Evolutionary conservation across 35 echinoderm and acorn worm genomes (phyloP).

Genomic region (Patiria miniata): DNA sequence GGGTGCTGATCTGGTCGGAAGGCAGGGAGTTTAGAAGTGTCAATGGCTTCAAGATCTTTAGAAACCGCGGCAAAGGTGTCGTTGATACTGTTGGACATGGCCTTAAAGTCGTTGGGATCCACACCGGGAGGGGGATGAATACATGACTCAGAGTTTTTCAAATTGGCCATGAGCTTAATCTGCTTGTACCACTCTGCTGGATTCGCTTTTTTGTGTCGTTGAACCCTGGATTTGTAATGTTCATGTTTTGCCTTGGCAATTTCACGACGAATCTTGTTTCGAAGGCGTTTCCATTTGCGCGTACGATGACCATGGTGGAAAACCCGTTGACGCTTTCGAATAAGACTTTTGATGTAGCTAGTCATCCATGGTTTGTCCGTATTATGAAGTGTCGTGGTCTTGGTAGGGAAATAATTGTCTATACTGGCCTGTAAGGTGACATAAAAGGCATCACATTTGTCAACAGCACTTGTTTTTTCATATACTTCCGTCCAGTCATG

Average conservation of each 20-base stretch:
- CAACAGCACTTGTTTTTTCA: not conserved
- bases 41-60: conserved; percentile 8
- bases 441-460: conserved; percentile 46
- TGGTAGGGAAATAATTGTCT: conserved; percentile 22
- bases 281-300: conserved; percentile 20
- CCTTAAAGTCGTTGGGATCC: not conserved
- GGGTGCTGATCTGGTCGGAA: conserved; percentile 51
- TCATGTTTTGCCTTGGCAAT: conserved; percentile 24
- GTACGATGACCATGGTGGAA: not conserved
- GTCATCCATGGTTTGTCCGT: conserved; percentile 54
- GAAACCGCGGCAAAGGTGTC: conserved; percentile 31
- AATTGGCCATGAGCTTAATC: conserved; percentile 53
- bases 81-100: conserved; percentile 56
- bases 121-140: conserved; percentile 41
- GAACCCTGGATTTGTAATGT: conserved; percentile 40
- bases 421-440: conserved; percentile 8
- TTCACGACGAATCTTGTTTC: conserved; percentile 17
- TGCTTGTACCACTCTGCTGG: conserved; percentile 60
- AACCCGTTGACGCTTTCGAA: not conserved
- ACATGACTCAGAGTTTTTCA: not conserved
- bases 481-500: conserved; percentile 53
- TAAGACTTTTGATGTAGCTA: conserved; percentile 15
- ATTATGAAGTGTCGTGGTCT: conserved; percentile 14
- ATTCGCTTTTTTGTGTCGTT: conserved; percentile 57
- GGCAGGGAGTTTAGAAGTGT: conserved; percentile 25